Evolutionary conservation across 2,888 invertebrate species (phyloP), one percentile per base, ranked within the genome.

Genomic region (Bombyx huttoni): DNA sequence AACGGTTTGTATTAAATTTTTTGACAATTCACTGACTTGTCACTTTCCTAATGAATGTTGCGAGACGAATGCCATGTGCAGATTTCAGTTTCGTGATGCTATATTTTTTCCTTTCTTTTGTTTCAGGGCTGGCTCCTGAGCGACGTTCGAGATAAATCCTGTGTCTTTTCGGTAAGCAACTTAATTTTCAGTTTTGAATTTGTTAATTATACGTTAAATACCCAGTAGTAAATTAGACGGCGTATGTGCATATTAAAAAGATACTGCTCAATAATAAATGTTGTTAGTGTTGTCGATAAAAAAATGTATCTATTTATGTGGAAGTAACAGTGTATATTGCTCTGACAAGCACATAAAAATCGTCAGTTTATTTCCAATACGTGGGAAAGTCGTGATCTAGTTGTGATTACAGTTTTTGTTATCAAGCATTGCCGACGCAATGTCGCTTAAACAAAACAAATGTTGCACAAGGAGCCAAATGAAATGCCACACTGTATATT

Each of bases 331-430:
- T 34, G 34, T 34, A 13, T 34, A 40, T 8, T 40, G 12, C 12
- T 40, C 12, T 8, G 8, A 1, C 12, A 40, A 40, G 40, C 40
- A 40, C 40, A 10, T 40, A 40, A 3, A 7, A 40, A 8, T 10
- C 1, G 8, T 10, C 61, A 69, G 73, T 70, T 24, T 24, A 73
- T 74, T 75, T 58, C 63, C 56, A 54, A 63, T 64, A 62, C 81
- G 78, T 78, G 81, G 59, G 81, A 79, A 70, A 67, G 57, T 57
- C 59, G 64, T 79, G 83, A 84, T 81, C 83, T 81, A 70, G 63
- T 59, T 61, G 64, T 63, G 62, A 58, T 64, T 50, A 8, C 3
- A 40, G 40, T 51, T 51, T 50, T 51, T 51, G 13, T 10, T 47
- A 12, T 12, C 7, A 14, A 10, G 34, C 47, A 34, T 47, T 51